Evolutionary conservation across 30 jellyfish, hydroid and myxozoan species (phyloP).

Genomic region (Morbakka virulenta): DNA sequence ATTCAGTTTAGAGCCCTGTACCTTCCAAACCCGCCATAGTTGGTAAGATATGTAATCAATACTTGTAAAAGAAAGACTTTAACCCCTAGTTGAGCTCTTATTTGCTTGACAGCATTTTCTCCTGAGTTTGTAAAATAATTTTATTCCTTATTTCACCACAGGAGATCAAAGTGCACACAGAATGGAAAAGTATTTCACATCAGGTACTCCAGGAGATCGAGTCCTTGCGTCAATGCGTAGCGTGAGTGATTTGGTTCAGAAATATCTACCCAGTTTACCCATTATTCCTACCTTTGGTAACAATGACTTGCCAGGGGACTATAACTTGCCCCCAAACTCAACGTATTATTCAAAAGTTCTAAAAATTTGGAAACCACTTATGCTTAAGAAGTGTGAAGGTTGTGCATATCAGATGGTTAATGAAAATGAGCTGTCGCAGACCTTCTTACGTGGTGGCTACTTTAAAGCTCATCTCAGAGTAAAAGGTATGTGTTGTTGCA

Average conservation of each 20-base stretch:
- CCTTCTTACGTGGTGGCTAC: constrained; percentile 65
- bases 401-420: constrained; percentile 34
- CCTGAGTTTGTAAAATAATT: too few relatives aligned
- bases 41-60: too few relatives aligned
- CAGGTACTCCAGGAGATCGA: constrained; percentile 10
- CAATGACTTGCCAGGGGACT: constrained; percentile 60
- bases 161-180: constrained; percentile 68
- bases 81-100: too few relatives aligned
- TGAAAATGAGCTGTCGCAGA: constrained; percentile 36
- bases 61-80: too few relatives aligned
- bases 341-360: constrained; percentile 22
- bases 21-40: too few relatives aligned
- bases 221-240: constrained; percentile 7
- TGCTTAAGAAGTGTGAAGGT: constrained; percentile 33
- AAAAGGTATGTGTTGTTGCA: constrained; percentile 5
- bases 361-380: constrained; percentile 46
- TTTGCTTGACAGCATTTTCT: too few relatives aligned
- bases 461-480: constrained; percentile 50
- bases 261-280: constrained; percentile 21
- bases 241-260: background rate
- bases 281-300: constrained; percentile 50
- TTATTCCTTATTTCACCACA: background rate
- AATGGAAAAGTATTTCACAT: constrained; percentile 2
- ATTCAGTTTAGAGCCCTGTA: too few relatives aligned
- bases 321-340: constrained; percentile 30